Evolutionary conservation across 2,797 vertebrate genomes (phyloP), one percentile per base, ranked within the genome.

Genomic region (Alosa sapidissima): DNA sequence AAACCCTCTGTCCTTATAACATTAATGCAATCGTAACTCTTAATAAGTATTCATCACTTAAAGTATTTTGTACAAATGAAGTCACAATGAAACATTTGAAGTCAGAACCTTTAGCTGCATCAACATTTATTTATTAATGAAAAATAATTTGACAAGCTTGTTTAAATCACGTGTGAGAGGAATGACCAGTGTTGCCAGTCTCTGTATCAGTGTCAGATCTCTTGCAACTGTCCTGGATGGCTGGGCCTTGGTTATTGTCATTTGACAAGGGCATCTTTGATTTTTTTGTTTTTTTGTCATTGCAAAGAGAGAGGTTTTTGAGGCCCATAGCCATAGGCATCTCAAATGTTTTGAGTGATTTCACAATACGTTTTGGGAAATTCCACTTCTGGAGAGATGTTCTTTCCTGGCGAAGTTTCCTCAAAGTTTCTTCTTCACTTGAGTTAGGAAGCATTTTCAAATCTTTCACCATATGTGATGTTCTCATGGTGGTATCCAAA

Each of bases 101-200:
- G 9, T 6, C n/a, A 75, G 33, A 36, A 78, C 16, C 2, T 19
- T 1, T 21, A 21, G 7, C 7, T 45, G 33, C 14, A 78, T 45
- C 16, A 47, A 45, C 6, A 47, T 78, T 78, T 78, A 78, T 78
- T 78, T 78, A 78, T 78, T 78, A 7, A 78, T 62, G 58, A 75
- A 75, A 75, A 75, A 9, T 6, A 5, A 75, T 45, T 36, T 1
- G 6, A 45, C 7, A 78, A 21, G 6, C 21, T 6, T 58, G 55
- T 78, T 16, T 45, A 47, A 78, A 78, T 78, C 41, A 47, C 36
- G 28, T 78, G 47, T 36, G 0, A 1, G 3, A 78, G 5, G 14
- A 78, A 21, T 3, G 45, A 6, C 72, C 14, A 19, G 16, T 19
- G 4, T 9, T 78, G 36, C 45, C 14, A 8, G 9, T 28, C 60